Evolutionary conservation across 2,888 invertebrate species (phyloP).

Genomic region (Ochropacha duplaris): DNA sequence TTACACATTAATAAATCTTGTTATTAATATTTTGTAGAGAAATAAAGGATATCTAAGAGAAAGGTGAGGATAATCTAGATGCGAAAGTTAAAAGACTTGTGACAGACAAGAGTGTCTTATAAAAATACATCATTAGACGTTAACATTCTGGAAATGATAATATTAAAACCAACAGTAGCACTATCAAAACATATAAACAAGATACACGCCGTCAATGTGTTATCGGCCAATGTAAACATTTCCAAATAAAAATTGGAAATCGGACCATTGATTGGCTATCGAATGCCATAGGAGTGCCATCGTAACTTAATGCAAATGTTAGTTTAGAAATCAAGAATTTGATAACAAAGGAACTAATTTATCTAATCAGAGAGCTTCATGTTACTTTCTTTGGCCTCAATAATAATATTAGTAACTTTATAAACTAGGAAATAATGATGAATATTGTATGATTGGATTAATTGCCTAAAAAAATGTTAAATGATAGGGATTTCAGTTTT

Average conservation of each 20-base stretch:
- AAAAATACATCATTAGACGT: neutral
- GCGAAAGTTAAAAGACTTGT: neutral
- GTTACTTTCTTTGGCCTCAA: constrained; percentile 54
- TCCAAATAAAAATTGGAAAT: constrained; percentile 28
- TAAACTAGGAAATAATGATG: neutral
- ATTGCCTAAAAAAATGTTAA: neutral
- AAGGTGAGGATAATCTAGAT: neutral
- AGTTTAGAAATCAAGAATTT: constrained; percentile 49
- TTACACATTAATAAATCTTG: too few species aligned
- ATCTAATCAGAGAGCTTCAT: constrained; percentile 36
- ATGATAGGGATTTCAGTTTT: neutral
- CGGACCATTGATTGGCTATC: constrained; percentile 40
- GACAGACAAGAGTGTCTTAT: neutral
- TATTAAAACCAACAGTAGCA: neutral
- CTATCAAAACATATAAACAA: neutral
- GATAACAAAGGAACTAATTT: constrained; percentile 52
- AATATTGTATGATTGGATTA: too few species aligned
- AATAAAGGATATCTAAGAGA: neutral
- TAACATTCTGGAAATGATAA: neutral
- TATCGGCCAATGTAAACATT: constrained; percentile 6
- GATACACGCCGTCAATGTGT: neutral
- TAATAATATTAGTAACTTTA: constrained; percentile 15
- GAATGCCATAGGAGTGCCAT: constrained; percentile 40
- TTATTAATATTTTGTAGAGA: too few species aligned
- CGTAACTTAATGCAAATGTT: constrained; percentile 56